A percentile compares a stretch with the other conserved stretches of the same genome.
These are phyloP conservation scores for Sipha flava DNA, from an alignment of 1,140 invertebrate genomes.

Conservation along the genomic window DNA sequence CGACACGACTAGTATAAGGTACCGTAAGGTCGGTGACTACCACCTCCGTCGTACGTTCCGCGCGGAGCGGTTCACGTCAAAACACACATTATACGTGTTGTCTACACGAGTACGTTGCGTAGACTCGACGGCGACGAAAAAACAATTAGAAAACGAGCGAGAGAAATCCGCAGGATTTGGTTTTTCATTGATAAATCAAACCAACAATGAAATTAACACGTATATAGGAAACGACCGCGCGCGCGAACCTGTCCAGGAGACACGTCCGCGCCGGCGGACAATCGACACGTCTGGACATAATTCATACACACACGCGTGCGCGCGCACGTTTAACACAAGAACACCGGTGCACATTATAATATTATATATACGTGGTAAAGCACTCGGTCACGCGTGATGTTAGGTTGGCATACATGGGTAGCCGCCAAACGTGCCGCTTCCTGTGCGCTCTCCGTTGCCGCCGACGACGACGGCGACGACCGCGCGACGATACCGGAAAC, in stretches of 20 bases:
- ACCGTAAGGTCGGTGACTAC: background rate
- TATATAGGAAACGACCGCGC: background rate
- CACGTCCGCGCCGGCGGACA: background rate
- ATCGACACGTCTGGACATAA: background rate
- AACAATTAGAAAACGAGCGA: no score
- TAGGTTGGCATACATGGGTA: constrained; percentile 27
- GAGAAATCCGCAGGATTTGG: background rate
- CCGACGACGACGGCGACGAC: constrained; percentile 9
- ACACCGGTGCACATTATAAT: background rate
- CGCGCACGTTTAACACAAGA: background rate
- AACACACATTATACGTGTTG: no score
- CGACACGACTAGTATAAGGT: background rate
- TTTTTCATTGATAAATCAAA: background rate
- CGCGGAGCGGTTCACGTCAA: no score
- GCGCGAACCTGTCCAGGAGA: background rate
- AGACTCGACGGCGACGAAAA: no score
- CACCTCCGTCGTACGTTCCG: no score
- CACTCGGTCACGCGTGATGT: constrained; percentile 14
- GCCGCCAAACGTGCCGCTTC: constrained; percentile 24
- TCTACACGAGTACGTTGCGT: no score
- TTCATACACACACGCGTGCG: background rate
- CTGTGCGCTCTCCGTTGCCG: background rate
- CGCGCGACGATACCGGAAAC: constrained; percentile 20
- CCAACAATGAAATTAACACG: background rate
- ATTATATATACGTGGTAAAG: background rate